Conservation (phyloP, 2,797 vertebrate species). For the Anguilla pacifica region DNA sequence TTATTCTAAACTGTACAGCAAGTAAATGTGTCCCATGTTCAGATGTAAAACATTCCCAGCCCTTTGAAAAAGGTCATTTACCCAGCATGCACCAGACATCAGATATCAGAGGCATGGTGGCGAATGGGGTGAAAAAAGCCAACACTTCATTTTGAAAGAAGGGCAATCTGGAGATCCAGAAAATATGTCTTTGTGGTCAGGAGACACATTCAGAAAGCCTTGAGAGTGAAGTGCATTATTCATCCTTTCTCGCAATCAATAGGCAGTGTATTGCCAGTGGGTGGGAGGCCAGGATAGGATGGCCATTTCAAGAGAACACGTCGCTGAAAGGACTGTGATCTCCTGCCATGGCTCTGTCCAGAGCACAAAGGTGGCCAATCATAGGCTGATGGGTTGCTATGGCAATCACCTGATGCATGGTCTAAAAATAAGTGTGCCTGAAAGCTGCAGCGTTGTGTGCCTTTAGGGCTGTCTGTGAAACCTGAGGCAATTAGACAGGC, state of each 20-base stretch:
- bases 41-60: background rate
- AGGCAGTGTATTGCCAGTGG: background rate
- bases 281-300: background rate
- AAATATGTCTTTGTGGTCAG: background rate
- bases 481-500: background rate
- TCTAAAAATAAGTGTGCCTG: background rate
- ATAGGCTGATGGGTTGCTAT: background rate
- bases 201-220: background rate
- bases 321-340: background rate
- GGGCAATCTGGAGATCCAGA: background rate
- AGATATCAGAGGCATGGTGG: background rate
- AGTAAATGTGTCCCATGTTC: background rate
- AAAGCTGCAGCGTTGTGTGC: background rate
- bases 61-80: background rate
- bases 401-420: background rate
- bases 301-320: background rate
- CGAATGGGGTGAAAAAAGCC: background rate
- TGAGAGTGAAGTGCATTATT: background rate
- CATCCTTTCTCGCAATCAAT: background rate
- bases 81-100: background rate
- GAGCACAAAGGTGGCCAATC: background rate
- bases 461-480: background rate
- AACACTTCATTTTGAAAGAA: background rate
- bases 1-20: background rate
- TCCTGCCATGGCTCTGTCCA: background rate